Base-by-base conservation (phyloP, 2,888 invertebrate species). In the Diadegma fenestrale region DNA sequence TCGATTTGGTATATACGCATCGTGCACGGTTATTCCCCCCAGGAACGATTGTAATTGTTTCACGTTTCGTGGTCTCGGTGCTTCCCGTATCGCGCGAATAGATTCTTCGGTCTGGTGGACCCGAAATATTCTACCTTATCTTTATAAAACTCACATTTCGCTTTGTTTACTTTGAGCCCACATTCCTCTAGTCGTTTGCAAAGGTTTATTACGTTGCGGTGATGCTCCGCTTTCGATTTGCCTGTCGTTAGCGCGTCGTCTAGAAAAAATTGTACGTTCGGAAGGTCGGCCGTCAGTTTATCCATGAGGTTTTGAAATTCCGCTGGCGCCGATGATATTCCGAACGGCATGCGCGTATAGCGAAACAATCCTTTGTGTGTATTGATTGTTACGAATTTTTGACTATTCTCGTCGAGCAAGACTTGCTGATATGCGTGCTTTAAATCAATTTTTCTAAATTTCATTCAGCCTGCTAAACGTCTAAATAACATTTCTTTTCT, bases 371-470 rank as follows among this genome's bases (percentile, higher is more conserved):
- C 63, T 33, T 61, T 71, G 48, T 79, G 63, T 1, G 63, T 79
- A 5, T 69, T 69, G 17, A 80, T 80, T 5, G 72, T 80, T 26
- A 72, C 80, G 48, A 72, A 72, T 37, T 72, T 63, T 22, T 71
- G 80, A 12, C 64, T 72, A 41, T 80, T 26, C 22, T 79, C 69
- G 19, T 78, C 69, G 54, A 76, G 76, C 48, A 76, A 76, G 54
- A 78, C 72, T 64, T 72, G 71, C 14, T 51, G 63, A 48, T 80
- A 72, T 8, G 80, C 63, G 48, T 72, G 71, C 33, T 72, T 48
- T 22, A 72, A 54, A 80, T 80, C 80, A 22, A 66, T 54, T 51
- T 80, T 72, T 26, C 64, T 72, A 54, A 80, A 80, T 43, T 64
- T 64, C 2, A 48, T 2, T 41, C 72, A 54, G 0, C 72, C 64